phyloP scores from a whole-genome alignment of 2,113 vertebrate genomes.

The Chloroceryle aenea region DNA sequence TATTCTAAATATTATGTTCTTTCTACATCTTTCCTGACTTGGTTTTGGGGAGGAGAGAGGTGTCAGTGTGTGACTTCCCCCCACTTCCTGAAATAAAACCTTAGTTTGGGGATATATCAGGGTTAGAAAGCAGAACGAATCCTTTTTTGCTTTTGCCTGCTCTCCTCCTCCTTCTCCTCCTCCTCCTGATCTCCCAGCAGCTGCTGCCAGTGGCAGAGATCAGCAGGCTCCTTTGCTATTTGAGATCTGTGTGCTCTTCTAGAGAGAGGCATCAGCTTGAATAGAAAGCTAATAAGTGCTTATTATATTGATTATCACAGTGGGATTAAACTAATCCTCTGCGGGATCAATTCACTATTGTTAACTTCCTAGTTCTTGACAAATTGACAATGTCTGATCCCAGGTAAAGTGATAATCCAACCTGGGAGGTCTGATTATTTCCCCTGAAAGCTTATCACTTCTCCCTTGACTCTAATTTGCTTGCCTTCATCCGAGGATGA shows the following conservation, averaged over 20 bases:
- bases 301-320: constrained; percentile 45
- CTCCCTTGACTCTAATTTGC: not conserved
- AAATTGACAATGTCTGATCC: not conserved
- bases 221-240: not conserved
- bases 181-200: not conserved
- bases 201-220: not conserved
- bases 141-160: rapidly evolving
- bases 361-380: not conserved
- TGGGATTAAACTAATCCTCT: constrained; percentile 13
- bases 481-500: not conserved
- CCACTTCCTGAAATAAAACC: rapidly evolving
- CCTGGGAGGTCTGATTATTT: not conserved
- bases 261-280: not conserved
- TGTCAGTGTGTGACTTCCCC: not conserved
- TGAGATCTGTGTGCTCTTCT: not conserved
- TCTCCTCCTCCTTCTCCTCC: too few species aligned
- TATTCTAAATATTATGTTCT: too few species aligned
- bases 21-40: not conserved
- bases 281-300: not conserved
- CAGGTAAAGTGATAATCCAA: not conserved
- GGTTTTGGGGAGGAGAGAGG: rapidly evolving
- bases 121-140: not conserved
- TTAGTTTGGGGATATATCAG: not conserved
- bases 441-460: not conserved
- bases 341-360: not conserved